A percentile compares a stretch with the other conserved stretches of the same genome.
These are phyloP conservation scores for Umimayanthus kanabou DNA, from an alignment of 92 coral and sea anemone species.

Conservation along the genomic window DNA sequence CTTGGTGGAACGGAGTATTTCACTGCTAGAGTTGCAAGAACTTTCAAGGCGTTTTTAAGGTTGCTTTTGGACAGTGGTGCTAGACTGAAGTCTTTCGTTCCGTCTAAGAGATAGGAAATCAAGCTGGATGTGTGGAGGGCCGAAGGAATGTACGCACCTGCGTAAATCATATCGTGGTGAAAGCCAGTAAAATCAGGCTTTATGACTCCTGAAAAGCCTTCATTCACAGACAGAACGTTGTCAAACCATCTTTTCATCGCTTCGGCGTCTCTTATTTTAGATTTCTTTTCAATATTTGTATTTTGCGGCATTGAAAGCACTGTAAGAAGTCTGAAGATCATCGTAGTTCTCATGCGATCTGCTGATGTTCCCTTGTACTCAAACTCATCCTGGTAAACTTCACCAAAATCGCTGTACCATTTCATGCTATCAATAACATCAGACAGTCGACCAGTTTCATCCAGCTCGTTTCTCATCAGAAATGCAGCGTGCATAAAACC, in stretches of 20 bases:
- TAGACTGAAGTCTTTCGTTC: slow-evolving; percentile 41
- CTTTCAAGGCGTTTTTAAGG: slow-evolving; percentile 29
- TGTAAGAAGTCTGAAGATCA: slow-evolving; percentile 60
- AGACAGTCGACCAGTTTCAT: slow-evolving; percentile 28
- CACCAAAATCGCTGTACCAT: slow-evolving; percentile 81
- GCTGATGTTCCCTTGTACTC: slow-evolving; percentile 78
- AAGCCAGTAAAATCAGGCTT: slow-evolving; percentile 83
- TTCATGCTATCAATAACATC: slow-evolving; percentile 50
- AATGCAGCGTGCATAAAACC: slow-evolving; percentile 47
- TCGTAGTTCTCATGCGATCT: slow-evolving; percentile 71
- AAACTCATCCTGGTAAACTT: slow-evolving; percentile 63
- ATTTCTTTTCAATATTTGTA: slow-evolving; percentile 39
- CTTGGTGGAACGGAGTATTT: slow-evolving; percentile 40
- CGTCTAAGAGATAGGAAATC: slow-evolving; percentile 66
- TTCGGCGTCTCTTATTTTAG: slow-evolving; percentile 59
- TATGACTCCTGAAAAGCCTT: slow-evolving; percentile 67
- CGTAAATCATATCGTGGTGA: slow-evolving; percentile 76
- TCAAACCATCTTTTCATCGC: slow-evolving; percentile 68
- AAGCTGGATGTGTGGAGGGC: slow-evolving; percentile 62
- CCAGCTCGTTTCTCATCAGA: slow-evolving; percentile 34
- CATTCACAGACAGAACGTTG: slow-evolving; percentile 62
- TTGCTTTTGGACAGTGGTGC: slow-evolving; percentile 14
- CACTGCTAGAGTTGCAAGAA: slow-evolving; percentile 38
- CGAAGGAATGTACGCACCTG: slow-evolving; percentile 60
- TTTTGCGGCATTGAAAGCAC: slow-evolving; percentile 57